Percentiles rank a stretch among this genome's conserved stretches.
phyloP scores from a whole-genome alignment of 2,888 invertebrate species.

The Acleris cristana region DNA sequence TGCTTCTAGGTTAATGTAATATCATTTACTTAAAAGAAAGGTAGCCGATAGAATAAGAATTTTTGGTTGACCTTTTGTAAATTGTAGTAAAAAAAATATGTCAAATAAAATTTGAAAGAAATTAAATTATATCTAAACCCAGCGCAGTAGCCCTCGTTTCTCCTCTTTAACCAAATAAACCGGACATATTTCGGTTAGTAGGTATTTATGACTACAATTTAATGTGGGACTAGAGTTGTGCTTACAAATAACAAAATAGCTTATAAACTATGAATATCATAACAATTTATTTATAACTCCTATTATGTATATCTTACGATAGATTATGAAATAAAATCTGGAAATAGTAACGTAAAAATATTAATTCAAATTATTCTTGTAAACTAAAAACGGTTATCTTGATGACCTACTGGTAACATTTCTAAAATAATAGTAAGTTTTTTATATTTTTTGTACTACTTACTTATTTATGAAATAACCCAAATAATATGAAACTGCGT shows the following conservation, averaged over 20 bases:
- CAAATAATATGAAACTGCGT: too few species aligned
- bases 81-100: too few species aligned
- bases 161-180: neutral
- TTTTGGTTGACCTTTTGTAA: too few species aligned
- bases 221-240: constrained; percentile 30
- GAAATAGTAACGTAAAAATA: constrained; percentile 10
- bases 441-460: neutral
- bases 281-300: constrained; percentile 14
- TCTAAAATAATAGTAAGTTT: neutral
- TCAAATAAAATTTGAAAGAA: too few species aligned
- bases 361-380: neutral
- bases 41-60: too few species aligned
- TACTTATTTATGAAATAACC: neutral
- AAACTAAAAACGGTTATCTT: neutral
- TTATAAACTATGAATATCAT: constrained; percentile 37
- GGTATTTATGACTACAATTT: constrained; percentile 9
- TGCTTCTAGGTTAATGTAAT: too few species aligned
- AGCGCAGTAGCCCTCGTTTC: too few species aligned
- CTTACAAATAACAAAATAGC: constrained; percentile 27
- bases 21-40: too few species aligned
- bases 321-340: constrained; percentile 21
- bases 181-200: constrained; percentile 4
- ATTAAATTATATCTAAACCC: too few species aligned
- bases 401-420: neutral
- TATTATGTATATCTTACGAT: constrained; percentile 1